Conservation (phyloP, 1,140 invertebrate species). For the Brachionus sp. region DNA sequence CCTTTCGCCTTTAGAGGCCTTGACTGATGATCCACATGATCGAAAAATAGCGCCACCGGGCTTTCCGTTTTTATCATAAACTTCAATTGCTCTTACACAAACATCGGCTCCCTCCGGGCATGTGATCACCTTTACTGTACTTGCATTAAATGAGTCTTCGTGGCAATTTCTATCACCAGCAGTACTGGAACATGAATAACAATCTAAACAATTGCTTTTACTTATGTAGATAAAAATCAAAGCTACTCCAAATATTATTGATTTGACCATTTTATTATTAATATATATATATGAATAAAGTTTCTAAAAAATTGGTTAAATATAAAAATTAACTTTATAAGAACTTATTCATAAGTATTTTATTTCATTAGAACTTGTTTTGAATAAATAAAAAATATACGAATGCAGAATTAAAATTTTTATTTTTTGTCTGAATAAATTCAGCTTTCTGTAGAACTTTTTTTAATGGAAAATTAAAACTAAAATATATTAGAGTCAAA, state of each 20-base stretch:
- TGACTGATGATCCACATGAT: slow-evolving; percentile 8
- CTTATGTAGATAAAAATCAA: not conserved
- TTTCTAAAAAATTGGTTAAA: no score
- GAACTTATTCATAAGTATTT: no score
- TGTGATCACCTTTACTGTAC: slow-evolving; percentile 6
- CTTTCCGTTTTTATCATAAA: slow-evolving; percentile 25
- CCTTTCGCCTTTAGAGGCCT: not conserved
- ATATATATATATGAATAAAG: no score
- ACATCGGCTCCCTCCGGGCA: not conserved
- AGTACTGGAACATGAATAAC: slow-evolving; percentile 27
- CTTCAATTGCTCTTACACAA: not conserved
- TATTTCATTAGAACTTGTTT: no score
- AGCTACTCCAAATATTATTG: not conserved
- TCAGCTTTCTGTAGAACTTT: no score
- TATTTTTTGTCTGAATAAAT: no score
- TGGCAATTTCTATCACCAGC: slow-evolving; percentile 23
- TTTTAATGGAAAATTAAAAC: not conserved
- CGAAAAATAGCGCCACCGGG: slow-evolving; percentile 14
- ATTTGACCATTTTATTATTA: not conserved
- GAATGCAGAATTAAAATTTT: no score
- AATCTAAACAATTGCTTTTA: not conserved
- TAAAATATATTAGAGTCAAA: not conserved
- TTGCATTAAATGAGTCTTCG: slow-evolving; percentile 21
- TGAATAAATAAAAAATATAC: no score
- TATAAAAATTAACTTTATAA: no score